These are phyloP conservation scores for Aplochiton taeniatus DNA, from an alignment of 2,797 vertebrate species.

Conservation along the genomic window DNA sequence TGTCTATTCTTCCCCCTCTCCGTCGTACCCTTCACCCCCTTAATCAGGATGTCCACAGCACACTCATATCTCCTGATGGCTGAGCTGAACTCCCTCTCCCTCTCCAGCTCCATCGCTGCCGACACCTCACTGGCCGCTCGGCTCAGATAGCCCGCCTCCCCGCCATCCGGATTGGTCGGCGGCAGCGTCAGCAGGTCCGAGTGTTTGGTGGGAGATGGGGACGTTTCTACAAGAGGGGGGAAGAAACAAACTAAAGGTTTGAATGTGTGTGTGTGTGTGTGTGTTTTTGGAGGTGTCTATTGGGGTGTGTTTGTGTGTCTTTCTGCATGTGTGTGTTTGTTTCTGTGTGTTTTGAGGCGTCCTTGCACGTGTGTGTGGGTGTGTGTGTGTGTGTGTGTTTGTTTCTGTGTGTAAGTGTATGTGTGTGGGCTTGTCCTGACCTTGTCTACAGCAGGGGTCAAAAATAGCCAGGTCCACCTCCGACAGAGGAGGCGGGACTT, in stretches of 20 bases:
- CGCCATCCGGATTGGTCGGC: slow-evolving; percentile 51
- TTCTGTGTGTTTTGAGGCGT: neutral
- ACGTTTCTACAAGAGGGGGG: slow-evolving; percentile 52
- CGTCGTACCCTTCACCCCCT: slow-evolving; percentile 78
- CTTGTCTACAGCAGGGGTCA: slow-evolving; percentile 86
- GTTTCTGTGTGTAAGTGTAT: neutral
- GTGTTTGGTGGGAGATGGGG: slow-evolving; percentile 53
- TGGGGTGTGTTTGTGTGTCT: neutral
- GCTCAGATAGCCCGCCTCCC: slow-evolving; percentile 70
- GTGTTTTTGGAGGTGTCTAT: neutral
- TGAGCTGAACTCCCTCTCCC: slow-evolving; percentile 73
- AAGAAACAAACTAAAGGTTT: neutral
- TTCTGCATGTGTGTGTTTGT: neutral
- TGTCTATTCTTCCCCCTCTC: neutral
- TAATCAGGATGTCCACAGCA: slow-evolving; percentile 84
- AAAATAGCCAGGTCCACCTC: slow-evolving; percentile 86
- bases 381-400: too few species aligned
- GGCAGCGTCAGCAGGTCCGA: slow-evolving; percentile 64
- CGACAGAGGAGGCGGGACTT: slow-evolving; percentile 70
- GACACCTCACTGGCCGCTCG: slow-evolving; percentile 77
- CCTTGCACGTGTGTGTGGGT: neutral
- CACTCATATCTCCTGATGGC: slow-evolving; percentile 81
- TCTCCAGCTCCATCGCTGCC: slow-evolving; percentile 79
- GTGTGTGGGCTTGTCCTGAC: slow-evolving; percentile 38
- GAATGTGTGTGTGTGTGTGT: neutral